Conservation (phyloP, 1,140 invertebrate species). For the Lanistes nyassanus region DNA sequence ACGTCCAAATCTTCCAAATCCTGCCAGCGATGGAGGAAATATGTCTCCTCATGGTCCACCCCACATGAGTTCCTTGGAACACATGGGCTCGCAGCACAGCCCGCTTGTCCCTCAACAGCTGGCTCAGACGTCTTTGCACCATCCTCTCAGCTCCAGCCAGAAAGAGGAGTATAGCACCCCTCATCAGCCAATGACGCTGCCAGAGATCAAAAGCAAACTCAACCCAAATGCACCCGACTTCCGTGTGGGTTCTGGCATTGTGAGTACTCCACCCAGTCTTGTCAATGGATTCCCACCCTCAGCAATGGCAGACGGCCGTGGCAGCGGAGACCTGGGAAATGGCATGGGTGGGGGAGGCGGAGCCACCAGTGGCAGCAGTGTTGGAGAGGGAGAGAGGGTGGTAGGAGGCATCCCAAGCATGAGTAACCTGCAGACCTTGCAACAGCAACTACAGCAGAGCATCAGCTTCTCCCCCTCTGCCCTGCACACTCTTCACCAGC, state of each 20-base stretch:
- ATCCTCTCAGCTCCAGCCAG: slow-evolving; percentile 34
- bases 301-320: not conserved
- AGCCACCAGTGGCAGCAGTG: slow-evolving; percentile 2
- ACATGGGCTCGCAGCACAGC: not conserved
- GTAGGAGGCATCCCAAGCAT: not conserved
- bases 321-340: not conserved
- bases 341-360: slow-evolving; percentile 1
- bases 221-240: slow-evolving; percentile 91
- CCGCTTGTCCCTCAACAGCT: not conserved
- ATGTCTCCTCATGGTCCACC: not conserved
- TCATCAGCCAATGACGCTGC: slow-evolving; percentile 65
- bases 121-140: slow-evolving; percentile 17
- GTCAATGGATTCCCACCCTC: slow-evolving; percentile 11
- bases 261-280: slow-evolving; percentile 15
- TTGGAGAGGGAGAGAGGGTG: not conserved
- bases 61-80: not conserved
- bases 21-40: slow-evolving; percentile 5
- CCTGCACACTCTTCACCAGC: slow-evolving; percentile 18
- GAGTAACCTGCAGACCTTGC: not conserved
- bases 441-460: slow-evolving; percentile 8
- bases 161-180: slow-evolving; percentile 66
- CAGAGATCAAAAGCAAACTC: slow-evolving; percentile 75
- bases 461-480: slow-evolving; percentile 5
- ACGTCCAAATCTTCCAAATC: slow-evolving; percentile 4
- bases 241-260: slow-evolving; percentile 54